Conservation (phyloP, 2,888 invertebrate genomes). For the Chironomus riparius region DNA sequence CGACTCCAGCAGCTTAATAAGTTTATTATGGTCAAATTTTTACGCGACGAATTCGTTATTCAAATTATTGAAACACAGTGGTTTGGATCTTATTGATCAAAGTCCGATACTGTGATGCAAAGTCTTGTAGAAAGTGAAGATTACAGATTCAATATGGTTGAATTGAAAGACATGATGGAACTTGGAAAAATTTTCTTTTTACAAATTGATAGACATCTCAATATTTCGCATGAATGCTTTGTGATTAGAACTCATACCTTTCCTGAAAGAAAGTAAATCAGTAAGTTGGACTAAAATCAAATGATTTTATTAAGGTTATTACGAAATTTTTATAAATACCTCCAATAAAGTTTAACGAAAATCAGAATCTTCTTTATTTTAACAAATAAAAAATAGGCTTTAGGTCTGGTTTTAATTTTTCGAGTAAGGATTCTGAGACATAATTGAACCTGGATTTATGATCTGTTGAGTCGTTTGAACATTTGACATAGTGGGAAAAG, state of each 20-base stretch:
- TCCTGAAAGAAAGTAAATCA: constrained; percentile 9
- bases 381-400: too few species aligned
- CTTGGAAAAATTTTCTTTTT: constrained; percentile 65
- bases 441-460: too few species aligned
- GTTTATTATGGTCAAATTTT: constrained; percentile 85
- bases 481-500: too few species aligned
- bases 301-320: too few species aligned
- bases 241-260: constrained; percentile 53
- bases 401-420: too few species aligned
- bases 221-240: constrained; percentile 71
- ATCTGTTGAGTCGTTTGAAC: too few species aligned
- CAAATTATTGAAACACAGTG: constrained; percentile 88
- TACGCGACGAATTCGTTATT: constrained; percentile 82
- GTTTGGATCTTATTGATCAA: constrained; percentile 90
- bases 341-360: too few species aligned
- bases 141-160: constrained; percentile 71
- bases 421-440: too few species aligned
- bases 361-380: too few species aligned
- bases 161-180: constrained; percentile 60
- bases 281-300: too few species aligned
- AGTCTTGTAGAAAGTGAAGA: constrained; percentile 63
- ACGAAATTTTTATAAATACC: too few species aligned
- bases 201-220: constrained; percentile 70
- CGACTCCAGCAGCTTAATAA: constrained; percentile 65
- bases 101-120: constrained; percentile 61